Evolutionary conservation across 2,888 invertebrate genomes (phyloP), one percentile per base, ranked within the genome.

Genomic region (Dasypolia templi): DNA sequence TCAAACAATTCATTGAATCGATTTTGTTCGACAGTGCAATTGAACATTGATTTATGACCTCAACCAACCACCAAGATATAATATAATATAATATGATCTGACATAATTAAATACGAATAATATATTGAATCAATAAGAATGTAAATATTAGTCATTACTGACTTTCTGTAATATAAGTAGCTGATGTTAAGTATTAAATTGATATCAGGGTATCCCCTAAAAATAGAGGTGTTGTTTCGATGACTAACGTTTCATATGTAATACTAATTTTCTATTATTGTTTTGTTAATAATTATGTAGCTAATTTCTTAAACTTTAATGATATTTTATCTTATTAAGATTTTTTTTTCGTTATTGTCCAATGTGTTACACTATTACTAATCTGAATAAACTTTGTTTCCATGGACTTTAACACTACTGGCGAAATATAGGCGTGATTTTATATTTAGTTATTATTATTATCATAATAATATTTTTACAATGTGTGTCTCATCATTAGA

Each of bases 191-290:
- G 88, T 91, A 92, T 90, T 92, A 94, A n/a, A 93, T 94, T 93
- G 93, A 95, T 95, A 95, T 96, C 95, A 95, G 96, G 96, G 96
- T 96, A 96, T 94, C 93, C 95, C 95, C 94, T 92, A 91, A 88
- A 90, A 89, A 86, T n/a, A n/a, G n/a, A 88, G 79, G 81, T 79
- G 88, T 89, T 90, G 92, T 91, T 91, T 90, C 86, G 72, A 83
- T 89, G 89, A 90, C 90, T 89, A 89, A 90, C 86, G 88, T 90
- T 90, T 88, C 82, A 81, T 84, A 68, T 17, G 35, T 51, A 49
- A 9, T 2, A 19, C 56, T 12, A 12, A 22, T 75, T 77, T 46
- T 0, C 26, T n/a, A 22, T 9, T 0, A 14, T 44, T 29, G 14
- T 26, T 56, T 22, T 68, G 42, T 74, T 1, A 35, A 39, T n/a